Evolutionary conservation across 1,140 invertebrate genomes (phyloP), one percentile per base, ranked within the genome.

Genomic region (Drosophila kikkawai): DNA sequence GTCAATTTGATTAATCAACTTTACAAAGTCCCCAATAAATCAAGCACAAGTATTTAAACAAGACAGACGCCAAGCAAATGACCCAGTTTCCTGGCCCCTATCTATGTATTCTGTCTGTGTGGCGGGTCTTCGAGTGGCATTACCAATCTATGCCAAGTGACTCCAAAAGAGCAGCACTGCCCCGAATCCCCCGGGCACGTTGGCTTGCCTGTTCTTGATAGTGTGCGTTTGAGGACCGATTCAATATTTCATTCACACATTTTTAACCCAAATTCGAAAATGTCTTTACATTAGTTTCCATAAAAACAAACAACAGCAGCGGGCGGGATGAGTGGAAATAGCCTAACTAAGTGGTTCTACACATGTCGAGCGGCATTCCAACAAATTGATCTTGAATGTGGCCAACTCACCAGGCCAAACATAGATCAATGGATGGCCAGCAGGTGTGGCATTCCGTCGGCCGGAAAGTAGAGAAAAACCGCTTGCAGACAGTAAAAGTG

Each of bases 1-100:
- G 48, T 55, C 80, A 37, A 64, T 76, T 84, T 84, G 84, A 86
- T 86, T 88, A 86, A 86, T 86, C 84, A 83, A 80, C 70, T 88
- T 66, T 41, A 83, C 58, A 87, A 82, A 79, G 85, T 59, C 59
- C 71, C 59, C 69, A 79, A 83, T 83, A 83, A 82, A 82, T 83
- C 79, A 83, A 41, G 34, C 50, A 45, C 42, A 57, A 81, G 55
- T 77, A 71, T 73, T 78, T 57, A 83, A 75, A 81, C 55, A 82
- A 75, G 77, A 67, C 45, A 79, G 66, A 57, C 76, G 70, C 56
- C 65, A 45, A 55, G 79, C 82, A 81, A 82, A 75, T 82, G 83
- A 88, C 83, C 83, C 76, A 86, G 53, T 80, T 86, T 80, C 42
- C 60, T 55, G 41, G 15, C 45, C 55, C 70, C 55, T 65, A 75